Evolutionary conservation across 2,113 vertebrate genomes (phyloP), one percentile per base, ranked within the genome.

Genomic region (Cynopterus brachyotis): DNA sequence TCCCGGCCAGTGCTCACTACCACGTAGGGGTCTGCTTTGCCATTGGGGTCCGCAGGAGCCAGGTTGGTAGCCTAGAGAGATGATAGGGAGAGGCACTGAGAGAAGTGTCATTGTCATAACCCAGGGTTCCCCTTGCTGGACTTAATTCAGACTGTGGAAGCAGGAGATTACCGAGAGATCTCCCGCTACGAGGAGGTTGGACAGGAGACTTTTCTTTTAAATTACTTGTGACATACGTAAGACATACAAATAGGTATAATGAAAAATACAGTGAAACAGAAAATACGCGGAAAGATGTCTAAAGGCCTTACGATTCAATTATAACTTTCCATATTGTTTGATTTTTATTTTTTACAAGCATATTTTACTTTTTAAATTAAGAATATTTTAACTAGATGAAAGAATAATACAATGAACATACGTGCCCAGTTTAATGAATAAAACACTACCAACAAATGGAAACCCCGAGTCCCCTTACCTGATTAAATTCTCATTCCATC

Each of bases 21-120:
- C 93, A 99, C 98, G 0, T 99, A 99, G 3, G 99, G 99, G 97
- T 99, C 99, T 50, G 99, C 99, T 97, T 99, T 99, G 75, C 99
- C 99, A 11, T 99, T 99, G 3, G 99, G 98, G 95, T 99, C 99
- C 12, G 98, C 98, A 19, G 99, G 99, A 94, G 99, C 98, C 98
- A 99, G 98, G 94, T 98, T 99, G 4, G 99, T 99, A 96, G 99
- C 99, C 99, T 99, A 98, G 26, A 22, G n/a, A 37, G 45, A 64
- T 1, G 13, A 73, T 26, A 50, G 15, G 22, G 60, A 53, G 30
- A 64, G 16, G 17, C 67, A 60, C 4, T 62, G 64, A 78, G 59
- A 88, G 28, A 78, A 91, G 32, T 0, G 3, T 57, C 60, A 66
- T 20, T 17, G 50, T 64, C 45, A 40, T 22, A 83, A 69, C 62